Percentiles rank a stretch among this genome's conserved stretches.
Evolutionary conservation across 2,113 vertebrate genomes (phyloP).

Genomic region (Odontesthes bonariensis): DNA sequence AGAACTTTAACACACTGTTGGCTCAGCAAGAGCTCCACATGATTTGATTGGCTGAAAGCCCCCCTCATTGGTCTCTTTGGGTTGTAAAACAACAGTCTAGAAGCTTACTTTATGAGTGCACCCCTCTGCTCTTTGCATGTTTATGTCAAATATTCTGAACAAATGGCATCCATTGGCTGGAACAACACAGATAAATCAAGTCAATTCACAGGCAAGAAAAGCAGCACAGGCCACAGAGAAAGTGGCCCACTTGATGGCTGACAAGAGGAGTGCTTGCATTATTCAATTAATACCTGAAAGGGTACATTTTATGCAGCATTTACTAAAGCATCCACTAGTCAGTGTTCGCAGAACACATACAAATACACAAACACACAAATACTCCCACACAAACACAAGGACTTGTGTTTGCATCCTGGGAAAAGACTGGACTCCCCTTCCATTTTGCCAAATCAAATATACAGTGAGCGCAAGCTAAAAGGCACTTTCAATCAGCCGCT

Average conservation of each 20-base stretch:
- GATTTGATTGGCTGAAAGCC: conserved; percentile 63
- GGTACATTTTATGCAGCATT: conserved; percentile 78
- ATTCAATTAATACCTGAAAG: conserved; percentile 83
- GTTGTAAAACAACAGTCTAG: conserved; percentile 72
- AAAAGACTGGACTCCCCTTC: conserved; percentile 81
- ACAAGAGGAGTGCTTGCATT: conserved; percentile 77
- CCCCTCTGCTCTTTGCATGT: conserved; percentile 81
- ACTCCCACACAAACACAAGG: conserved; percentile 67
- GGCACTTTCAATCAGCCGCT: conserved; percentile 83
- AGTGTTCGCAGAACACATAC: conserved; percentile 40
- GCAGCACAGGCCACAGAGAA: conserved; percentile 61
- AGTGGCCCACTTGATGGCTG: conserved; percentile 76
- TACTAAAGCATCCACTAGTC: conserved; percentile 68
- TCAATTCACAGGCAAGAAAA: conserved; percentile 66
- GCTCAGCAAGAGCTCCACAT: conserved; percentile 67
- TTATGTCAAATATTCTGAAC: conserved; percentile 83
- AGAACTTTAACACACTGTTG: conserved; percentile 76
- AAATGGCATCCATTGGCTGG: conserved; percentile 80
- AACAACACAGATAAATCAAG: conserved; percentile 82
- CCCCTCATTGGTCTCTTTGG: conserved; percentile 61
- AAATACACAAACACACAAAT: conserved; percentile 55
- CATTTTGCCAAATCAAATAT: conserved; percentile 84
- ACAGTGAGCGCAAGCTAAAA: conserved; percentile 85
- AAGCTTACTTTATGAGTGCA: conserved; percentile 78
- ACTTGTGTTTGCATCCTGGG: conserved; percentile 76